Percentiles rank a stretch among this genome's conserved stretches.
These are phyloP conservation scores for Aphaenogaster floridana DNA, from an alignment of 1,140 invertebrate species.

Conservation along the genomic window DNA sequence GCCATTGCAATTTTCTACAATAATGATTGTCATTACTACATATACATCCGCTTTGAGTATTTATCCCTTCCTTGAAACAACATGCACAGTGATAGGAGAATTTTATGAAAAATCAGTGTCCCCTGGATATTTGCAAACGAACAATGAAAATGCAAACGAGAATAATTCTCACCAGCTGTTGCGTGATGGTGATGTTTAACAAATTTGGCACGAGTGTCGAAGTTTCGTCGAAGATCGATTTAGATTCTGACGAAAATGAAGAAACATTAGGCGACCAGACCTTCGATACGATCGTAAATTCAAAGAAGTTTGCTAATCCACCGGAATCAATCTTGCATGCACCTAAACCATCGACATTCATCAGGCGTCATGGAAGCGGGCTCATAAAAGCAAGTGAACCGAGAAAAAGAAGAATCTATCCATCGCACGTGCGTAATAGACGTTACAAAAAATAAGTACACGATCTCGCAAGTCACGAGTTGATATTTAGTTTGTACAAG, in stretches of 20 bases:
- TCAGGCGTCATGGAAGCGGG: not conserved
- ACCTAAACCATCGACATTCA: not conserved
- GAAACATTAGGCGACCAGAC: not conserved
- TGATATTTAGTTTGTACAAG: not conserved
- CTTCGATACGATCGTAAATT: not conserved
- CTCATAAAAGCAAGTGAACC: slow-evolving; percentile 6
- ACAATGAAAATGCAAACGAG: slow-evolving; percentile 49
- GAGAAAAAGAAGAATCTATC: slow-evolving; percentile 23
- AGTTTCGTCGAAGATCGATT: slow-evolving; percentile 65
- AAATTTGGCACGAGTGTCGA: slow-evolving; percentile 4
- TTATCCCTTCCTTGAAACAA: slow-evolving; percentile 64
- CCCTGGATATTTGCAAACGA: slow-evolving; percentile 5
- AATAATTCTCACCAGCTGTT: not conserved
- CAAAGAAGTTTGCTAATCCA: not conserved
- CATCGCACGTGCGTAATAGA: slow-evolving; percentile 40
- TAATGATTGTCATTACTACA: slow-evolving; percentile 73
- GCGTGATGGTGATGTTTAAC: not conserved
- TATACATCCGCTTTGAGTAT: slow-evolving; percentile 59
- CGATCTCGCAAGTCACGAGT: not conserved
- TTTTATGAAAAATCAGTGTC: slow-evolving; percentile 50
- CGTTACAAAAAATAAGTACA: not conserved
- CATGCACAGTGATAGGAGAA: not conserved
- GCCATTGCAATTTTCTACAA: slow-evolving; percentile 73
- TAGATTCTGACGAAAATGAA: slow-evolving; percentile 51
- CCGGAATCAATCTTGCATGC: not conserved